These are phyloP conservation scores for Petrocephalus sullivani DNA, from an alignment of 2,797 vertebrate species.

Conservation along the genomic window DNA sequence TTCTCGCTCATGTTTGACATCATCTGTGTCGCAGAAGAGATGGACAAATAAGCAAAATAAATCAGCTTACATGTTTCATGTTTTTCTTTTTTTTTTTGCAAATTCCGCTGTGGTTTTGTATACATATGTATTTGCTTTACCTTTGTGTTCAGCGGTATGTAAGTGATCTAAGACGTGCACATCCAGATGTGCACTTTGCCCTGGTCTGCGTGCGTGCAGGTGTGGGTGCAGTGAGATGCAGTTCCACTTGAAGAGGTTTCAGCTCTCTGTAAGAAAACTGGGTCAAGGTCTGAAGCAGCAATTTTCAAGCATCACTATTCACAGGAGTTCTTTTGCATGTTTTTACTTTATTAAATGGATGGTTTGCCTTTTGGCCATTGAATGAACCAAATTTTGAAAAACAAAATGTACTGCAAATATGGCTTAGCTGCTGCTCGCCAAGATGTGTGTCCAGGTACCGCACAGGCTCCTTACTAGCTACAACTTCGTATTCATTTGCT, in stretches of 20 bases:
- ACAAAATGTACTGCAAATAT: background rate
- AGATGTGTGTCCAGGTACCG: background rate
- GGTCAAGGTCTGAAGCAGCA: background rate
- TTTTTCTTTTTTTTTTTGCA: background rate
- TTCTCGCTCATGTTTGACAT: constrained; percentile 18
- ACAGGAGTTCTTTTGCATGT: background rate
- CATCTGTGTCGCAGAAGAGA: constrained; percentile 11
- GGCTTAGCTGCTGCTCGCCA: background rate
- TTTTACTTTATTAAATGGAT: background rate
- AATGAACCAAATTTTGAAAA: background rate
- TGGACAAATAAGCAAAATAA: background rate
- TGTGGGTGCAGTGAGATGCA: background rate
- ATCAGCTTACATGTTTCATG: background rate
- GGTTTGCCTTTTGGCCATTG: background rate
- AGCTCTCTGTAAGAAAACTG: background rate
- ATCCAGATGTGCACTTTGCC: background rate
- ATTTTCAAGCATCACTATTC: background rate
- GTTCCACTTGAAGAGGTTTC: background rate
- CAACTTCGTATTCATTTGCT: background rate
- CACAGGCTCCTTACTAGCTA: background rate
- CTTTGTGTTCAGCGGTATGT: background rate
- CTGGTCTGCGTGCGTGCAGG: background rate
- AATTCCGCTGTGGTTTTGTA: background rate
- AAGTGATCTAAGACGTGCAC: background rate
- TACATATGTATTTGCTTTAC: background rate